Evolutionary conservation across 35 echinoderm and acorn worm genomes (phyloP), one percentile per base, ranked within the genome.

Genomic region (Ophioderma brevispina): DNA sequence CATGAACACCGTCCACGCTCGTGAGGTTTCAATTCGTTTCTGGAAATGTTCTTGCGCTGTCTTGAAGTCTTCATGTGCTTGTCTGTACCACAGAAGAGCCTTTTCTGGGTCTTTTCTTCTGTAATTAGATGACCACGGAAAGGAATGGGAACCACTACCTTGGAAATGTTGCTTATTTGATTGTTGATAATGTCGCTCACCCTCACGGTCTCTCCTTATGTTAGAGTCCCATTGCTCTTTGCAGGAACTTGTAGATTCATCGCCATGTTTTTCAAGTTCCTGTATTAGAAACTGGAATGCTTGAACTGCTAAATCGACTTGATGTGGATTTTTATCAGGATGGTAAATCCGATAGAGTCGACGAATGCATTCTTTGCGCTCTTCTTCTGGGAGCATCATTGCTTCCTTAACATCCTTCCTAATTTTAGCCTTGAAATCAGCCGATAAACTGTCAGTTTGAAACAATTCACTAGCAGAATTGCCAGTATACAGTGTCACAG

Each of bases 281-380:
- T 42, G 38, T 59, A 6, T 40, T 0, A 89, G 87, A 36, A 79
- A 89, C 33, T 89, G 35, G 55, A 81, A 80, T 17, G 77, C 75
- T 49, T 50, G n/a, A 31, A 13, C 2, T 80, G 87, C 77, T 31
- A 78, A 23, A 23, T 50, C 11, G 15, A 78, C 77, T 1, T 80
- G 13, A 36, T 50, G 75, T 15, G 33, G 41, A 50, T 89, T 89
- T 36, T 80, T 89, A 39, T 81, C 87, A 32, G 87, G 87, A 55
- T 89, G 87, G 77, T 77, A 89, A 18, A 8, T 79, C 0, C 35
- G 38, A 33, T 80, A 79, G 31, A 89, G 76, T 31, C 87, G 87
- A 1, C 36, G 36, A 0, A 89, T 34, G 35, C 38, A 75, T 39
- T 1, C 42, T 0, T 89, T 78, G 4, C 30, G 5, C 43, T 80